phyloP scores from a whole-genome alignment of 2,797 vertebrate species.

The Percopsis omiscomaycus region DNA sequence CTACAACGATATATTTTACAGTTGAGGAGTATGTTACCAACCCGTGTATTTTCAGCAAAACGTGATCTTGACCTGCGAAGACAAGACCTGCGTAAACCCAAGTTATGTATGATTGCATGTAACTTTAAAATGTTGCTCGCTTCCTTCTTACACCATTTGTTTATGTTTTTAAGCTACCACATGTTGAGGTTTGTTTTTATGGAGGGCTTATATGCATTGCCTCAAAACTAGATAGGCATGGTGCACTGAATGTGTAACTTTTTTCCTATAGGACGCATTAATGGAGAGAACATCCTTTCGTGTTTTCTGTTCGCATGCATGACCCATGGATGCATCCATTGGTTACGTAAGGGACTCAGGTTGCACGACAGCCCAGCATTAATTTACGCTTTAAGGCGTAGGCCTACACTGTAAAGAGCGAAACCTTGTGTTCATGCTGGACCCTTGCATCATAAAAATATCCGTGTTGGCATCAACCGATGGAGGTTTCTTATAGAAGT shows the following conservation, averaged over 20 bases:
- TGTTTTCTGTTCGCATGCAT: constrained; percentile 33
- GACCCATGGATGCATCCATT: constrained; percentile 72
- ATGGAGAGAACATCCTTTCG: background rate
- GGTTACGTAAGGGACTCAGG: constrained; percentile 80
- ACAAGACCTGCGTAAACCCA: too few species aligned
- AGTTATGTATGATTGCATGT: too few species aligned
- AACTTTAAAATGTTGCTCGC: too few species aligned
- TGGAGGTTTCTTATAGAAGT: constrained; percentile 73
- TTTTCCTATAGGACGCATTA: too few species aligned
- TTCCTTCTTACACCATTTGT: too few species aligned
- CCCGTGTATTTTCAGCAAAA: background rate
- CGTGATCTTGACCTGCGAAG: too few species aligned
- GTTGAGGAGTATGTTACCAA: constrained; percentile 40
- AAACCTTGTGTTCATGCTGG: constrained; percentile 76
- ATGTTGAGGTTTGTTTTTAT: too few species aligned
- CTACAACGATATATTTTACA: constrained; percentile 10
- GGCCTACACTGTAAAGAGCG: constrained; percentile 65
- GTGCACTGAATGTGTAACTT: too few species aligned
- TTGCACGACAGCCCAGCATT: constrained; percentile 79
- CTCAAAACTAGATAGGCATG: too few species aligned
- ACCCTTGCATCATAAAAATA: constrained; percentile 64
- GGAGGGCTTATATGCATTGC: too few species aligned
- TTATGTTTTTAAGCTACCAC: too few species aligned
- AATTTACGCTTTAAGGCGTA: constrained; percentile 62
- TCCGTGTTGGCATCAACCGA: constrained; percentile 58